These are phyloP conservation scores for Pollenia labialis DNA, from an alignment of 2,888 invertebrate species.

Conservation along the genomic window DNA sequence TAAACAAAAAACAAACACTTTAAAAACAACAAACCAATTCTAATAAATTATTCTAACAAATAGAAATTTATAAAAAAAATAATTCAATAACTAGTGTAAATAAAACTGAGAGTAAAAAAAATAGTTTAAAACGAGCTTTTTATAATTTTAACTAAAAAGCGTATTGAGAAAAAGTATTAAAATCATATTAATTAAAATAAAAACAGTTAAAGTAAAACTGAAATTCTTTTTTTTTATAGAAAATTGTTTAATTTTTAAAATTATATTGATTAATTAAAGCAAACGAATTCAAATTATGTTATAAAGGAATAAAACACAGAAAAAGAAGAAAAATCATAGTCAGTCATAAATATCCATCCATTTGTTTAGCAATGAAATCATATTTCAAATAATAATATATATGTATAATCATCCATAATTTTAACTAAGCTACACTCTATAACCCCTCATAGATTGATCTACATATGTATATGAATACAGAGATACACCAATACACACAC, in stretches of 20 bases:
- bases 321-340: slow-evolving; percentile 50
- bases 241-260: slow-evolving; percentile 52
- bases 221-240: slow-evolving; percentile 46
- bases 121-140: slow-evolving; percentile 31
- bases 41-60: slow-evolving; percentile 33
- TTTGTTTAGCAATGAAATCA: slow-evolving; percentile 68
- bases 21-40: slow-evolving; percentile 32
- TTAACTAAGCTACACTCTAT: slow-evolving; percentile 5
- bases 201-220: slow-evolving; percentile 29
- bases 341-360: slow-evolving; percentile 73
- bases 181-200: neutral
- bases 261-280: slow-evolving; percentile 29
- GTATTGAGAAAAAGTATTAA: slow-evolving; percentile 39
- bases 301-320: slow-evolving; percentile 35
- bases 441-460: slow-evolving; percentile 31
- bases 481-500: neutral
- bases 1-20: neutral
- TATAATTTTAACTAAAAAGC: slow-evolving; percentile 17
- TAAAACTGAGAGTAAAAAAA: slow-evolving; percentile 32
- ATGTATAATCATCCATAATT: slow-evolving; percentile 23
- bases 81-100: slow-evolving; percentile 52
- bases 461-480: neutral
- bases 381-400: slow-evolving; percentile 46
- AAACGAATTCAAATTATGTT: slow-evolving; percentile 48
- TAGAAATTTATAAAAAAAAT: slow-evolving; percentile 20